Conservation (phyloP, 1,140 invertebrate species). For the Drosophila mauritiana region DNA sequence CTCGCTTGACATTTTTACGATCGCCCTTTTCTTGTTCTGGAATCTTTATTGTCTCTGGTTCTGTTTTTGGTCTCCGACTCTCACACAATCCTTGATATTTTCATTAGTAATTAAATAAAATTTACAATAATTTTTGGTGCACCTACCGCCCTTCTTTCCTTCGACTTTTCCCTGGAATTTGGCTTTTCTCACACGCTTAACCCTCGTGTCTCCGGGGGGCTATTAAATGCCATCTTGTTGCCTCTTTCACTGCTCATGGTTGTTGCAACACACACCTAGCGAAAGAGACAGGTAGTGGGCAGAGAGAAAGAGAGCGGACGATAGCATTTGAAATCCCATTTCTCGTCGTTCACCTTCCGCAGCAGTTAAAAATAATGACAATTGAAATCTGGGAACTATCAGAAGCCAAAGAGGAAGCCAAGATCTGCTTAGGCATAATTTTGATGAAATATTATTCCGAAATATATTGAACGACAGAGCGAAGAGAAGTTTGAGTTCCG, state of each 20-base stretch:
- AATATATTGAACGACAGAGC: constrained; percentile 20
- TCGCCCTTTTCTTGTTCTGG: constrained; percentile 51
- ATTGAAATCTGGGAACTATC: constrained; percentile 64
- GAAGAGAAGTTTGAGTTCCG: not conserved
- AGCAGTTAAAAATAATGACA: constrained; percentile 79
- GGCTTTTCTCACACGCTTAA: constrained; percentile 64
- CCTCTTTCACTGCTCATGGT: constrained; percentile 26
- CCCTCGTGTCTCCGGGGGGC: constrained; percentile 66
- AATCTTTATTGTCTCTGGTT: constrained; percentile 58
- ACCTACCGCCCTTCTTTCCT: constrained; percentile 7
- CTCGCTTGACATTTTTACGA: constrained; percentile 64
- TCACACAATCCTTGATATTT: constrained; percentile 64
- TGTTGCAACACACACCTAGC: constrained; percentile 55
- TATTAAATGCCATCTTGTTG: constrained; percentile 71
- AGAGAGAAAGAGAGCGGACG: not conserved
- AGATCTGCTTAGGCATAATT: constrained; percentile 49
- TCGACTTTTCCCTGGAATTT: constrained; percentile 34
- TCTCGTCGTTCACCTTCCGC: constrained; percentile 60
- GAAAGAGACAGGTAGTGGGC: constrained; percentile 4
- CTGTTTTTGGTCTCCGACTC: constrained; percentile 6
- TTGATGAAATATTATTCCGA: constrained; percentile 40
- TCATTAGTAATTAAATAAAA: constrained; percentile 82
- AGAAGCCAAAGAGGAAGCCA: not conserved
- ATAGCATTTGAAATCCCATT: constrained; percentile 61
- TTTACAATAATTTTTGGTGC: constrained; percentile 77